Evolutionary conservation across 1,140 invertebrate species (phyloP), one percentile per base, ranked within the genome.

Genomic region (Augochlora pura): DNA sequence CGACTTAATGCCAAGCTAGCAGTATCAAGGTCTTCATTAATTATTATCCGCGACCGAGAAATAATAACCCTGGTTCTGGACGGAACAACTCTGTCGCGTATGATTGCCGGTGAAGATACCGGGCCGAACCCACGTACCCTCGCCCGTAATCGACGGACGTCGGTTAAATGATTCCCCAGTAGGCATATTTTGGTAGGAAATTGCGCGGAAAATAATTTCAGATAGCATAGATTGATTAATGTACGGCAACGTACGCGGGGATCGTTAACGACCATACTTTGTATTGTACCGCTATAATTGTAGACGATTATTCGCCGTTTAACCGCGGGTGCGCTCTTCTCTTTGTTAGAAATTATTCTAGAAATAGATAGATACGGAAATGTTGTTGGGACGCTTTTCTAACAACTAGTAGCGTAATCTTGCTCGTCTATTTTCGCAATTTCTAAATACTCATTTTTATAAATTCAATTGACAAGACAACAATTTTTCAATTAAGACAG

Each of bases 1-100:
- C 71, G 75, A 86, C 81, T 86, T 86, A 86, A 86, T 86, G 76
- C 52, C 66, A 85, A 62, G 21, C 62, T 14, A 46, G 59, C 23
- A 18, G 21, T 65, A 78, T 46, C 70, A 69, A 81, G 74, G 66
- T 74, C 63, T 72, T 74, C 67, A 66, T 81, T 85, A 77, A 82
- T 85, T 85, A 82, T 85, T 77, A 77, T 57, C 60, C 25, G 12
- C 54, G 23, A 18, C 14, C 46, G 49, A 10, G 49, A 25, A 25
- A 39, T 39, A 64, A 71, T 27, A n/a, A 54, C 21, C n/a, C 27
- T 18, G 5, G 23, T 3, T 42, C 18, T 1, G 25, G 18, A 52
- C 12, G 27, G 42, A 25, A 72, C 60, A 52, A 72, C 76, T 78
- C 60, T 57, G 76, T 72, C 69, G 39, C 23, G 42, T 2, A 39